Conservation (phyloP, 1,140 invertebrate genomes). For the Megathymus violae region DNA sequence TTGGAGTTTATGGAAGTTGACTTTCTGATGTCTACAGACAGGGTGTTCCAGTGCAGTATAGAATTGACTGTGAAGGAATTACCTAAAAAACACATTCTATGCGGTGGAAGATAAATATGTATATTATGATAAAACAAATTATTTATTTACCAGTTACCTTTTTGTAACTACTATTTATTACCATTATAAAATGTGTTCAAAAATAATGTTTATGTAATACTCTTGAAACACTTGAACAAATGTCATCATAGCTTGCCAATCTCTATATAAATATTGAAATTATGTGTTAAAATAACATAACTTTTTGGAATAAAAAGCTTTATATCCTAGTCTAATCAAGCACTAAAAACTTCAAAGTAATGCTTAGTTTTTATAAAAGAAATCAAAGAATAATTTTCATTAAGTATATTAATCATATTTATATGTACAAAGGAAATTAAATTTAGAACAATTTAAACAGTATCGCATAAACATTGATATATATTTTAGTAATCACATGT, state of each 20-base stretch:
- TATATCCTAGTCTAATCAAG: background rate
- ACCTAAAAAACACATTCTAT: too few species aligned
- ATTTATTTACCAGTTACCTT: background rate
- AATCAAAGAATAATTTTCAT: too few species aligned
- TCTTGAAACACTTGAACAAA: background rate
- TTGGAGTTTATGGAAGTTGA: too few species aligned
- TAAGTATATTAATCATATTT: background rate
- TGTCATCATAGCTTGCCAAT: background rate
- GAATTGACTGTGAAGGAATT: too few species aligned
- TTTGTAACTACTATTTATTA: background rate
- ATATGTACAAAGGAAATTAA: background rate
- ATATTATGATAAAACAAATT: too few species aligned
- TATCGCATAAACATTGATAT: conserved; percentile 42
- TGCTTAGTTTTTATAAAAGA: too few species aligned
- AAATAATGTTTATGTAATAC: background rate
- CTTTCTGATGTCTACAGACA: too few species aligned
- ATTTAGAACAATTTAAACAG: conserved; percentile 3
- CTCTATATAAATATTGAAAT: background rate
- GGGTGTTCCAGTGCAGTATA: too few species aligned
- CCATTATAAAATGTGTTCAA: background rate
- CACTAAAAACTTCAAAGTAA: too few species aligned
- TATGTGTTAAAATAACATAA: background rate
- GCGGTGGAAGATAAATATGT: too few species aligned
- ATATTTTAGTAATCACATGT: conserved; percentile 65
- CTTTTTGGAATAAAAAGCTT: background rate